Base-by-base conservation (phyloP, 2,113 vertebrate species). In the Carollia perspicillata region DNA sequence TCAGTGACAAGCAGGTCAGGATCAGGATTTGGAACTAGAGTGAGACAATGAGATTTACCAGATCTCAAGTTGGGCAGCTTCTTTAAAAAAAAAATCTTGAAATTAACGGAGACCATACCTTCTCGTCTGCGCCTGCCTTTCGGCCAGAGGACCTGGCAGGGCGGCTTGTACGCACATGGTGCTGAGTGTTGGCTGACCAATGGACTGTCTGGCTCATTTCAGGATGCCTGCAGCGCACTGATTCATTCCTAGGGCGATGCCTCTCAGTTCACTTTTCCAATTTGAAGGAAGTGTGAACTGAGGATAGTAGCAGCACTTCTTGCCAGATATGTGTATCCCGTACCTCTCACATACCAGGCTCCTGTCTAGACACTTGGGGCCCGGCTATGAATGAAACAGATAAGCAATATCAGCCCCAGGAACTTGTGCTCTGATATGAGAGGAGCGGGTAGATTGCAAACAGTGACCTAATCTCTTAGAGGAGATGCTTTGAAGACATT, bases 1-100 rank as follows among this genome's bases (percentile, higher is more conserved):
- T 63, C 26, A 17, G 33, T 0, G 0, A 63, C 0, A 2, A 33
- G 58, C 20, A 40, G n/a, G 23, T 55, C 37, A 47, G 86, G 2
- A 30, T 92, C 49, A 40, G 40, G 65, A 77, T 68, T 40, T 44
- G 26, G 77, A 47, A 68, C 14, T 33, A 3, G 18, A 37, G 9
- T 23, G 42, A 30, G 69, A 77, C 37, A 37, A 74, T 28, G 40
- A 88, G 53, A 60, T 88, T 78, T 14, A 33, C 17, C 72, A 93
- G 74, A 23, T 40, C 35, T 40, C 63, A 66, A 84, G 20, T 65
- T 58, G 18, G 40, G 33, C 35, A 26, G 35, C 22, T 78, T 66
- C 51, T 79, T 60, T 49, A 65, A 0, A 23, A 28, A 71, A 55
- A 16, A 47, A 26, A 4, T 60, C 9, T 60, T 26, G 26, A 60